phyloP scores from a whole-genome alignment of 1,140 invertebrate genomes.

The Meloidogyne exigua region DNA sequence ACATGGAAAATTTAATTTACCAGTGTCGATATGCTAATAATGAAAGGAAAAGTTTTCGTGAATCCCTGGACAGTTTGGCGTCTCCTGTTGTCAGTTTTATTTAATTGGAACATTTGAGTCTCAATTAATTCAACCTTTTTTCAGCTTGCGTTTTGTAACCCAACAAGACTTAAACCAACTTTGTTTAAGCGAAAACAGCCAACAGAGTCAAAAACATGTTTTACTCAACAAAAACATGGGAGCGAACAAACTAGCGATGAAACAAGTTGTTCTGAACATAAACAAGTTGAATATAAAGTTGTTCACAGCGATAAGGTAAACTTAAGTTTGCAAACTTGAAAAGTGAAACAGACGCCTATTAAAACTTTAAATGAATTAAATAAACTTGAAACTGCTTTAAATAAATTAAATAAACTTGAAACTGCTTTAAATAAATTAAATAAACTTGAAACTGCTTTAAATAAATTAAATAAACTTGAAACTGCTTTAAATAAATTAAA shows the following conservation, averaged over 20 bases:
- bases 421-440: no score
- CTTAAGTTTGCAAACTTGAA: no score
- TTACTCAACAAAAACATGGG: neutral
- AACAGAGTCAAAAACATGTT: neutral
- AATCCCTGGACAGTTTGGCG: neutral
- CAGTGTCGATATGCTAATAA: neutral
- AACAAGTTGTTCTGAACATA: neutral
- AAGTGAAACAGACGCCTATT: no score
- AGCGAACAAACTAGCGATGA: neutral
- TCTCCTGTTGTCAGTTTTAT: neutral
- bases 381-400: no score
- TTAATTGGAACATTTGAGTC: neutral
- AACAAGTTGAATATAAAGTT: neutral
- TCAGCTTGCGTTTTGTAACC: neutral
- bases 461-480: no score
- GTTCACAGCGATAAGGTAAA: neutral
- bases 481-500: no score
- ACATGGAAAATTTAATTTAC: neutral
- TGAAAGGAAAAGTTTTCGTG: neutral
- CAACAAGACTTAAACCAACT: neutral
- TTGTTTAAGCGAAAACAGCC: neutral
- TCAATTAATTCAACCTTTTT: neutral
- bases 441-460: no score
- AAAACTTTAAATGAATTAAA: no score
- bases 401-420: no score